phyloP scores from a whole-genome alignment of 2,888 invertebrate species.

The Scotopteryx bipunctaria region DNA sequence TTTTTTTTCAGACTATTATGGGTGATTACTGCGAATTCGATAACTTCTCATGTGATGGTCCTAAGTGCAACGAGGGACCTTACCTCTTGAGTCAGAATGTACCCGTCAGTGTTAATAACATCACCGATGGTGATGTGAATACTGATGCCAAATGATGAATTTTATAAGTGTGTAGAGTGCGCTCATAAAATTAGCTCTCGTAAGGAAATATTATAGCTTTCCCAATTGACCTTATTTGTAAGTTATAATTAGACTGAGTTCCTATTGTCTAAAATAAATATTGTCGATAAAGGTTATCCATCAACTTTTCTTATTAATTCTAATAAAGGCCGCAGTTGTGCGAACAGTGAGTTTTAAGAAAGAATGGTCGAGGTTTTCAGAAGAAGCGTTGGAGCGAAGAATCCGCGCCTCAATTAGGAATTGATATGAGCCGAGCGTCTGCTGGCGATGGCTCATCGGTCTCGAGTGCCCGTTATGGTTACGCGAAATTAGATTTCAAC shows the following conservation, averaged over 20 bases:
- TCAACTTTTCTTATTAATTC: conserved; percentile 32
- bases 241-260: conserved; percentile 3
- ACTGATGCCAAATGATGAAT: conserved; percentile 5
- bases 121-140: conserved; percentile 4
- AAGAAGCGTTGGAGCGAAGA: conserved; percentile 60
- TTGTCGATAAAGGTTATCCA: neutral
- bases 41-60: conserved; percentile 71
- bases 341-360: conserved; percentile 41
- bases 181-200: no score
- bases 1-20: conserved; percentile 59
- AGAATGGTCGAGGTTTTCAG: conserved; percentile 54
- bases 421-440: conserved; percentile 78
- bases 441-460: conserved; percentile 79
- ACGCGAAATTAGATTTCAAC: conserved; percentile 84
- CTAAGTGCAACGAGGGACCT: conserved; percentile 73
- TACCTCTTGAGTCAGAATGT: conserved; percentile 50
- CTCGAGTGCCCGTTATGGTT: conserved; percentile 78
- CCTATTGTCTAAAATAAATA: conserved; percentile 19
- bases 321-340: conserved; percentile 36
- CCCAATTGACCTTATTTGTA: neutral
- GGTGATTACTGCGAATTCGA: conserved; percentile 76
- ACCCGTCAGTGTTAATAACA: conserved; percentile 5
- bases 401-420: conserved; percentile 73
- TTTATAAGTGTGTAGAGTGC: no score
- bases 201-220: no score